Conservation (phyloP, 1,140 invertebrate genomes). For the Prorops nasuta region DNA sequence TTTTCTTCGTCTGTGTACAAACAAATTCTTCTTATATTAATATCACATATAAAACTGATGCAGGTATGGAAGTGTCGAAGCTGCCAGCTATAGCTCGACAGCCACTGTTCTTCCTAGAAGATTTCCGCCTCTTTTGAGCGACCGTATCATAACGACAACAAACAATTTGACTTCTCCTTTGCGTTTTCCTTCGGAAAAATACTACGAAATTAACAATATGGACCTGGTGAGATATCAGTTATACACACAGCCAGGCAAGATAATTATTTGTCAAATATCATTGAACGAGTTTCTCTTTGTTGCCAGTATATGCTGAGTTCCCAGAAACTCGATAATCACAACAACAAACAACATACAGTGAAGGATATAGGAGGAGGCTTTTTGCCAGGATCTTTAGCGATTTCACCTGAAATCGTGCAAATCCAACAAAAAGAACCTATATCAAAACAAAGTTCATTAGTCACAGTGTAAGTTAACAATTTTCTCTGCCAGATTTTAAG, state of each 20-base stretch:
- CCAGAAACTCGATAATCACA: neutral
- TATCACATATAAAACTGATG: too few species aligned
- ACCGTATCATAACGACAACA: slow-evolving; percentile 11
- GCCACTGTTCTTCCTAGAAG: slow-evolving; percentile 20
- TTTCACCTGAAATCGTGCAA: too few species aligned
- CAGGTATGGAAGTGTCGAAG: slow-evolving; percentile 29
- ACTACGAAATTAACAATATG: slow-evolving; percentile 26
- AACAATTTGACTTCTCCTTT: slow-evolving; percentile 6
- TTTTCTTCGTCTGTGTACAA: too few species aligned
- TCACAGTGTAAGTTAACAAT: slow-evolving; percentile 61
- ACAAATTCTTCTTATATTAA: too few species aligned
- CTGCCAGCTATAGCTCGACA: slow-evolving; percentile 22
- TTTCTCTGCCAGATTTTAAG: neutral
- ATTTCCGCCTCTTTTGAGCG: slow-evolving; percentile 16
- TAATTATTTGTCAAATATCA: neutral
- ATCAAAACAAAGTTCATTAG: slow-evolving; percentile 58
- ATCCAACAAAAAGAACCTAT: too few species aligned
- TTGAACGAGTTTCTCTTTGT: too few species aligned
- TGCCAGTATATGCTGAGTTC: too few species aligned
- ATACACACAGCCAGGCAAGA: neutral
- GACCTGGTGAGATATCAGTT: slow-evolving; percentile 27
- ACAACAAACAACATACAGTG: too few species aligned
- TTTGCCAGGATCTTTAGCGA: too few species aligned
- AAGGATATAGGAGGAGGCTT: too few species aligned
- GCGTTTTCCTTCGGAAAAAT: slow-evolving; percentile 19